Base-by-base conservation (phyloP, 2,113 vertebrate species). In the Epinephelus cyanopodus region DNA sequence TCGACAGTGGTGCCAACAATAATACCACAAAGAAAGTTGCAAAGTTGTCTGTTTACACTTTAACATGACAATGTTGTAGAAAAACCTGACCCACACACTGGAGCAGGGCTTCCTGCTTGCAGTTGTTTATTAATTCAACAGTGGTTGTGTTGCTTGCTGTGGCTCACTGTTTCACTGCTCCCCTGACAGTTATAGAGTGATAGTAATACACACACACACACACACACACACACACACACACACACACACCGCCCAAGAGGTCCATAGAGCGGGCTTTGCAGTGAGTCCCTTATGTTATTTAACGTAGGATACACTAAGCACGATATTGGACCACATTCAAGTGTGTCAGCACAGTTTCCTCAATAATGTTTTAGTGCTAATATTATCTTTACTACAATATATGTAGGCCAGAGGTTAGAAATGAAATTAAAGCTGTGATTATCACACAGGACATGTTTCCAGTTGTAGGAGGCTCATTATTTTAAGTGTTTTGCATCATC, bases 101-200 rank as follows among this genome's bases (percentile, higher is more conserved):
- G 47, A 74, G 27, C 19, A 1, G 47, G 17, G 21, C 54, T 25
- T 69, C 25, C 64, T 66, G 33, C 54, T 71, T 17, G 62, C 29
- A 45, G 74, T 12, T 77, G 56, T 81, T 90, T 67, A 88, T 73
- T 89, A 69, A 89, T 90, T 86, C 74, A 89, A 53, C 67, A 76
- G 66, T 47, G 50, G 77, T 67, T 62, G 53, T 81, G 66, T 62
- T 62, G 47, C 68, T 61, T 60, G 69, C 61, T 50, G 65, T 70
- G 29, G 63, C 47, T 82, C 50, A 74, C 13, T 45, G 48, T 82
- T 83, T 90, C 58, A 69, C 25, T 66, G 54, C 66, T 72, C 80
- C 85, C 79, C n/a, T 75, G 76, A 69, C 61, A 78, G 61, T 82
- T 74, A 18, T 71, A 2, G 53, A 65, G 37, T 62, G 66, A 74